Percentiles rank a stretch among this genome's conserved stretches.
Evolutionary conservation across 2,797 vertebrate genomes (phyloP).

Genomic region (Amblyopsis hoosieri): DNA sequence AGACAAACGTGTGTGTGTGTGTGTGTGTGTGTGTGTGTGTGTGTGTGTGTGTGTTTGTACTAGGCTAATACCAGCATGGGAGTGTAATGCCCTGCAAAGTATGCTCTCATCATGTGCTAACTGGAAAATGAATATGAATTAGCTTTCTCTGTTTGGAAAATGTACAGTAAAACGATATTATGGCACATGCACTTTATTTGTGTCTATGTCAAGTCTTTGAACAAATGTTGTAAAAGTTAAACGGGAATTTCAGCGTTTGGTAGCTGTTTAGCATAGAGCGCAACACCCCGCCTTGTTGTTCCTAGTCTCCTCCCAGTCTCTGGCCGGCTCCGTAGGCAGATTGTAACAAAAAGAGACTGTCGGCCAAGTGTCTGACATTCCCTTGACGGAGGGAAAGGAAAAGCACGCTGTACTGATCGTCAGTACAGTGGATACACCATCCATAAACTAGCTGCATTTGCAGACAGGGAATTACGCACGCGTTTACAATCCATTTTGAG

Average conservation of each 20-base stretch:
- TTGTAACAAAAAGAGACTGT: neutral
- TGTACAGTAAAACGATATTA: too few species aligned
- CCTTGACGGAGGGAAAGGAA: neutral
- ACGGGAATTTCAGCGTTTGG: neutral
- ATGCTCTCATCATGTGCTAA: too few species aligned
- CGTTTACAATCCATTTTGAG: neutral
- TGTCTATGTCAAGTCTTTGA: neutral
- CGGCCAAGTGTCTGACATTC: neutral
- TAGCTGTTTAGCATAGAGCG: neutral
- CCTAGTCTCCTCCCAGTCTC: constrained; percentile 8
- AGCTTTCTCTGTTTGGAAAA: too few species aligned
- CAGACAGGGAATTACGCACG: neutral
- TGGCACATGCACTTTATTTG: too few species aligned
- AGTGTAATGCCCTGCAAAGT: too few species aligned
- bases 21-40: too few species aligned
- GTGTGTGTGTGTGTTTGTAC: neutral
- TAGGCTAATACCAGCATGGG: too few species aligned
- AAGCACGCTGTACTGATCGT: neutral
- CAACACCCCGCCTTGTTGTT: constrained; percentile 11
- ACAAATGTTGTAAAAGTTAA: neutral
- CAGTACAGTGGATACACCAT: too few species aligned
- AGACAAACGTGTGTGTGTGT: neutral
- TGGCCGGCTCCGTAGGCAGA: neutral
- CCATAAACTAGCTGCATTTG: too few species aligned
- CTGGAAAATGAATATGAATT: too few species aligned